phyloP scores from a whole-genome alignment of 2,888 invertebrate genomes.

The Teleogryllus oceanicus region DNA sequence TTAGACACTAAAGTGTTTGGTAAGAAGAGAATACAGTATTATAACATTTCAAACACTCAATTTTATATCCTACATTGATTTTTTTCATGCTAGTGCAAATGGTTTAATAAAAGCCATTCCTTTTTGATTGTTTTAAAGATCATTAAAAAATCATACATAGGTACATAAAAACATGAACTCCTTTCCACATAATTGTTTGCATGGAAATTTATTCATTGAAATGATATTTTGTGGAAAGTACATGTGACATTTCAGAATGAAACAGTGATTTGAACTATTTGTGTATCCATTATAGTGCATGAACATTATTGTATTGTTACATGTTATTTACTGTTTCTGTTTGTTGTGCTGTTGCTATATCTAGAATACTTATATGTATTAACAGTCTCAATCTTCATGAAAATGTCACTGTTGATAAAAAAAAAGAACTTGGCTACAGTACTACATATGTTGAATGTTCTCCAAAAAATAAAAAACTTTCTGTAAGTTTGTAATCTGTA shows the following conservation, averaged over 20 bases:
- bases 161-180: no score
- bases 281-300: background rate
- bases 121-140: no score
- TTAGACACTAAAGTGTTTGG: no score
- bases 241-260: background rate
- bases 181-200: no score
- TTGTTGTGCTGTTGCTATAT: background rate
- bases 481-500: background rate
- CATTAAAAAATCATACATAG: no score
- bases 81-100: no score
- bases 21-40: no score
- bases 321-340: background rate
- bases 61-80: no score
- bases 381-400: background rate
- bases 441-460: slow-evolving; percentile 5
- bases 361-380: background rate
- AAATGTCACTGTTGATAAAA: background rate
- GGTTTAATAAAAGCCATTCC: no score
- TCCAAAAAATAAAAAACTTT: background rate
- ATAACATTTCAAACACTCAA: no score
- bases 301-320: slow-evolving; percentile 2
- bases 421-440: background rate
- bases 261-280: background rate
- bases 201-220: no score
- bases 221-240: background rate